Base-by-base conservation (phyloP, 2,888 invertebrate species). In the Dynastes tityus region DNA sequence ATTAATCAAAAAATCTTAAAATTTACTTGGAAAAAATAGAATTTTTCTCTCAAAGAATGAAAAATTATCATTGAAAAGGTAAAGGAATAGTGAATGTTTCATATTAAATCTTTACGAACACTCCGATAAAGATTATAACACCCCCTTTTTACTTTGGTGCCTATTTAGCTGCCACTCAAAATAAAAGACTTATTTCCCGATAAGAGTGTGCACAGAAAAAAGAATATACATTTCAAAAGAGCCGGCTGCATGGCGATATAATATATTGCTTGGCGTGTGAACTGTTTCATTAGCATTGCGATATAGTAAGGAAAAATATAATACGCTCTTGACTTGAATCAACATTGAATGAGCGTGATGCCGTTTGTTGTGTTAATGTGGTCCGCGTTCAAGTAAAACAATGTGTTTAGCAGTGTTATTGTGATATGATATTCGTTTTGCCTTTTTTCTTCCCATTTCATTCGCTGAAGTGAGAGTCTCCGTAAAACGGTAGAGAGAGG, bases 231-330 rank as follows among this genome's bases (percentile, higher is more conserved):
- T 78, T 81, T 77, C 79, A 80, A 80, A 81, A 73, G 76, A 37
- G 70, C 78, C 76, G 78, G 75, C 73, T 65, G 61, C 63, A 49
- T n/a, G 73, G 68, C 74, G 53, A 68, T 68, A 68, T 79, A 80
- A 79, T 80, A 79, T 80, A 80, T 80, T 68, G 79, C 78, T 63
- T 82, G 78, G 81, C 83, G 83, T 82, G 84, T 77, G 80, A 82
- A 82, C 81, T 80, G 82, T 80, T 82, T 82, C 82, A 82, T 83
- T 83, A 83, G 81, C 82, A 81, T 81, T 79, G 79, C 81, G 82
- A 81, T 81, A 82, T 81, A 82, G 82, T 80, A 45, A 79, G 81
- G 81, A 68, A 68, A 32, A 29, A 63, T 63, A 32, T 32, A 55
- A 49, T 49, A 81, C 82, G 74, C 80, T 80, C 81, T 80, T 83